Conservation (phyloP, 1,140 invertebrate species). For the Lucilia sericata region DNA sequence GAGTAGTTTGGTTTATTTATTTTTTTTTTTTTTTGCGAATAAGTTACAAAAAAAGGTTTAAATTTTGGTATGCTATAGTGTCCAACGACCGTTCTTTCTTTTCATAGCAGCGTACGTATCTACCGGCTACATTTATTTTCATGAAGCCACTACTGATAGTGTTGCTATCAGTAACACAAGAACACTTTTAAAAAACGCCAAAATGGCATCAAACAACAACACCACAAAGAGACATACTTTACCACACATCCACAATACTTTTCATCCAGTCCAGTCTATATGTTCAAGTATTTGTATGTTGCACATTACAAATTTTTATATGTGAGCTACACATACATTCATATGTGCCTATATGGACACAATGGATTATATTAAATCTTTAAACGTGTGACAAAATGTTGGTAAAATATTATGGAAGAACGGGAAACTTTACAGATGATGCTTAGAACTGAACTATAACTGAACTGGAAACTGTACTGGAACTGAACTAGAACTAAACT, state of each 20-base stretch:
- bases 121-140: slow-evolving; percentile 65
- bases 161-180: slow-evolving; percentile 67
- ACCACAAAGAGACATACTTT: slow-evolving; percentile 36
- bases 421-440: too few species aligned
- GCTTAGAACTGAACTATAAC: too few species aligned
- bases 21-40: neutral
- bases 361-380: too few species aligned
- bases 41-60: neutral
- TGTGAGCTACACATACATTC: too few species aligned
- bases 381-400: too few species aligned
- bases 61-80: neutral
- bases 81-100: too few species aligned
- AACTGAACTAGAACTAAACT: too few species aligned
- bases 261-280: neutral
- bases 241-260: slow-evolving; percentile 22
- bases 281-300: neutral
- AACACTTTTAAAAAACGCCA: slow-evolving; percentile 65
- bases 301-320: neutral
- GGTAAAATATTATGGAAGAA: too few species aligned
- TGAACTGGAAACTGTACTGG: too few species aligned
- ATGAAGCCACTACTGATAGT: slow-evolving; percentile 66
- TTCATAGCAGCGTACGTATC: neutral
- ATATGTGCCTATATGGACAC: too few species aligned
- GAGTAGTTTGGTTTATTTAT: neutral
- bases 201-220: slow-evolving; percentile 44